Evolutionary conservation across 2,113 vertebrate species (phyloP).

Genomic region (Apteryx owenii): DNA sequence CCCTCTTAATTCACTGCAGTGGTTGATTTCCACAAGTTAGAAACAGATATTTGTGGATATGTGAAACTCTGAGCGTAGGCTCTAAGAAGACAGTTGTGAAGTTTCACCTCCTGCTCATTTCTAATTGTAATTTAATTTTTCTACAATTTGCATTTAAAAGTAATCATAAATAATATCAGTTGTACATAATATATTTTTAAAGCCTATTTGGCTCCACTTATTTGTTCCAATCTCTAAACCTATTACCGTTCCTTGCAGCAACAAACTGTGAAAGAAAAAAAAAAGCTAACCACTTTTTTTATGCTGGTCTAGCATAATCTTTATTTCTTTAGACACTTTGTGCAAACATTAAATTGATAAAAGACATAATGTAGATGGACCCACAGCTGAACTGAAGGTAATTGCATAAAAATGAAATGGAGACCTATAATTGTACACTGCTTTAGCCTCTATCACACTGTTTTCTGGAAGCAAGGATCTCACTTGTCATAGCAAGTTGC

Average conservation of each 20-base stretch:
- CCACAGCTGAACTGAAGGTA: conserved; percentile 72
- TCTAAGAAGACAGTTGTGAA: conserved; percentile 12
- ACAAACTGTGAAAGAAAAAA: conserved; percentile 19
- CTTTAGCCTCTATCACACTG: conserved; percentile 60
- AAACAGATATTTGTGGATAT: not conserved
- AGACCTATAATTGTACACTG: conserved; percentile 76
- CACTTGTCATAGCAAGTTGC: conserved; percentile 62
- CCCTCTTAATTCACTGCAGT: not conserved
- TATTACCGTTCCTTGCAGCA: conserved; percentile 51
- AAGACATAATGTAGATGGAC: conserved; percentile 66
- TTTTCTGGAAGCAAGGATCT: conserved; percentile 74
- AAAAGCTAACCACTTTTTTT: conserved; percentile 52
- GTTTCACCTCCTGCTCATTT: not conserved
- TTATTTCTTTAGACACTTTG: conserved; percentile 77
- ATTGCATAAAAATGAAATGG: conserved; percentile 77
- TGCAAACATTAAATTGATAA: conserved; percentile 77
- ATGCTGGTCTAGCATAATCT: conserved; percentile 68
- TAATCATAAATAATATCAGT: conserved; percentile 53
- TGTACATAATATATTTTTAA: conserved; percentile 52
- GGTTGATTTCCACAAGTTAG: not conserved
- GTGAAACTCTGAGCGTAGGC: not conserved
- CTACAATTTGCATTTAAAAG: conserved; percentile 48
- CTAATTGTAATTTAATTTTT: conserved; percentile 41
- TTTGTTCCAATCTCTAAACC: conserved; percentile 43
- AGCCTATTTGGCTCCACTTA: conserved; percentile 52